Base-by-base conservation (phyloP, 2,888 invertebrate species). In the Drosophila yooni region DNA sequence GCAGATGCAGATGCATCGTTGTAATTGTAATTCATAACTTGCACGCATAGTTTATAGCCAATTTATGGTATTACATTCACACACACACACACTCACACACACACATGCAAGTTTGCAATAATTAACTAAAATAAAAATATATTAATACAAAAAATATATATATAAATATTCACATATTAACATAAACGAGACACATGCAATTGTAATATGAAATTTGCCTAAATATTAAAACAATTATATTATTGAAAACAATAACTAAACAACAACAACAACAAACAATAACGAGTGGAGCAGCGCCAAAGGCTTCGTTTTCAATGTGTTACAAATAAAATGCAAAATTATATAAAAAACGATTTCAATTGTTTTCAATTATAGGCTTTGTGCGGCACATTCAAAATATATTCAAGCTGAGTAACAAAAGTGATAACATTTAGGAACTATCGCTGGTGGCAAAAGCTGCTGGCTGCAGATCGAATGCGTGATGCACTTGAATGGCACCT, bases 271-370 rank as follows among this genome's bases (percentile, higher is more conserved):
- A 46, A 46, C 43, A 21, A 46, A 46, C 25, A 76, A 72, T 54
- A 46, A 46, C 11, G 66, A 71, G 63, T 62, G 76, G 77, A 83
- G 88, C 87, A 88, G 73, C 82, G 79, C 82, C 88, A 88, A 87
- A 88, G 83, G 88, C 88, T 87, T 88, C 88, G 73, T 81, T 74
- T 88, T 82, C 78, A 88, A 83, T 81, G 82, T 86, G 88, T 81
- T 86, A 88, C 79, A 82, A 88, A 88, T 82, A 83, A 84, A 86
- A 74, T 78, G 56, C 67, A 74, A 76, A 77, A 77, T 70, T 61
- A 62, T 27, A 73, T 34, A 63, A 58, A 65, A 25, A 51, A 27
- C 8, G 1, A 27, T 33, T 43, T 38, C 1, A 50, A 34, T 27
- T 50, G 15, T 29, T 53, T 56, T 46, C 36, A 29, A 48, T 65